Conservation (phyloP, 2,113 vertebrate species). For the Amphilophus citrinellus region DNA sequence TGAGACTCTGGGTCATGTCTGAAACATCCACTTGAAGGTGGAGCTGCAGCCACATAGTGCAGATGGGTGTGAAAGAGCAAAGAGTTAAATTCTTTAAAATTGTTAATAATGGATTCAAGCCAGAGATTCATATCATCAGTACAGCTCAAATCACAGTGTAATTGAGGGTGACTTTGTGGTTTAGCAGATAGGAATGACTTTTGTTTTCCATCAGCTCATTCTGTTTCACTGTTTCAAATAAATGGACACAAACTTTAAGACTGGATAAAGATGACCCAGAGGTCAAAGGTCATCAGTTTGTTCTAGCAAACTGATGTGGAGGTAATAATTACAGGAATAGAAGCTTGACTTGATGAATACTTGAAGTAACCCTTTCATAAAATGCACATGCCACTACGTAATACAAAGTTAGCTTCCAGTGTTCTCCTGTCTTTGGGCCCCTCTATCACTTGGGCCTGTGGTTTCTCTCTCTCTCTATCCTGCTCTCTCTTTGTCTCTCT, state of each 20-base stretch:
- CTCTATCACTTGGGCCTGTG: not conserved
- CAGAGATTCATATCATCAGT: conserved; percentile 16
- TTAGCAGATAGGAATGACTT: conserved; percentile 31
- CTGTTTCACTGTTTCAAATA: not conserved
- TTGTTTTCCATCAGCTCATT: not conserved
- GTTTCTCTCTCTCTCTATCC: not conserved
- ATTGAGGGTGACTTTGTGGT: conserved; percentile 23
- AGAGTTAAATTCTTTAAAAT: conserved; percentile 16
- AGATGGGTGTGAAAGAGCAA: conserved; percentile 46
- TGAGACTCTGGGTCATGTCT: conserved; percentile 49
- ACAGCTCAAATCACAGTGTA: not conserved
- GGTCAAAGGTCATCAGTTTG: not conserved
- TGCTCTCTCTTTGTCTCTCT: not conserved
- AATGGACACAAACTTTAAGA: not conserved
- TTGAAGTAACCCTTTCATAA: not conserved
- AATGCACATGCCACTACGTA: not conserved
- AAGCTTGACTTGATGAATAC: not conserved
- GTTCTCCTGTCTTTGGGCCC: conserved; percentile 38
- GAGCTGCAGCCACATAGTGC: conserved; percentile 25
- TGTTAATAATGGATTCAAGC: not conserved
- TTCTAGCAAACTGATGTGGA: not conserved
- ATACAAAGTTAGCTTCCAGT: not conserved
- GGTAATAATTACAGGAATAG: not conserved
- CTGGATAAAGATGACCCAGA: not conserved
- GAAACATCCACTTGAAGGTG: conserved; percentile 51